Evolutionary conservation across 2,797 vertebrate genomes (phyloP), one percentile per base, ranked within the genome.

Genomic region (Centroberyx gerrardi): DNA sequence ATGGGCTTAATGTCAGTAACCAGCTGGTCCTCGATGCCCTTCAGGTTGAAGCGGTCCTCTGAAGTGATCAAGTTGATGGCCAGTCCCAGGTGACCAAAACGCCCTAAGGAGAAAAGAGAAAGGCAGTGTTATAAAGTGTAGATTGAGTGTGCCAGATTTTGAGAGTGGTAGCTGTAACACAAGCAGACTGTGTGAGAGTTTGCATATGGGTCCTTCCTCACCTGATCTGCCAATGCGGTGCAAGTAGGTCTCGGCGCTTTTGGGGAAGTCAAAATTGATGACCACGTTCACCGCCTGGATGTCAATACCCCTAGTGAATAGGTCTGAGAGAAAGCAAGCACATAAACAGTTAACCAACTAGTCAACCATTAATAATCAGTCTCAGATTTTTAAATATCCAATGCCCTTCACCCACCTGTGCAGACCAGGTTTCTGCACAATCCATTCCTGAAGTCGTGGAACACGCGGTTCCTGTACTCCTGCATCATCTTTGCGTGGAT

Each of bases 1-100:
- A 96, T 96, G 76, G 95, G 95, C 85, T 96, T 96, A 78, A 96
- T 96, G 91, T 96, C 95, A 2, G 95, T 96, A 31, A 95, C 90
- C 85, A 96, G 92, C 88, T 96, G 95, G 71, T 96, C 96, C 70
- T 96, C 95, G 3, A 95, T 95, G 84, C 91, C 84, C 91, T 96
- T 96, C 80, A 96, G 93, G 86, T 95, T 96, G 80, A 96, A 96
- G 51, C 95, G 93, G 65, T 96, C 95, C 75, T 96, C 95, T 0
- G 95, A 96, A 1, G 96, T 96, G 92, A 96, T 96, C 68, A 96
- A 91, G 74, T 96, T 96, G 75, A 96, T 96, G 78, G 96, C 96
- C 76, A 96, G 60, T 60, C 96, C 96, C 84, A 96, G 81, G 76
- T 96, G 96, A 72, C 96, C 95, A 8, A 94, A 96, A 54, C 95